phyloP scores from a whole-genome alignment of 2,113 vertebrate species.

The Zosterops pallidus region DNA sequence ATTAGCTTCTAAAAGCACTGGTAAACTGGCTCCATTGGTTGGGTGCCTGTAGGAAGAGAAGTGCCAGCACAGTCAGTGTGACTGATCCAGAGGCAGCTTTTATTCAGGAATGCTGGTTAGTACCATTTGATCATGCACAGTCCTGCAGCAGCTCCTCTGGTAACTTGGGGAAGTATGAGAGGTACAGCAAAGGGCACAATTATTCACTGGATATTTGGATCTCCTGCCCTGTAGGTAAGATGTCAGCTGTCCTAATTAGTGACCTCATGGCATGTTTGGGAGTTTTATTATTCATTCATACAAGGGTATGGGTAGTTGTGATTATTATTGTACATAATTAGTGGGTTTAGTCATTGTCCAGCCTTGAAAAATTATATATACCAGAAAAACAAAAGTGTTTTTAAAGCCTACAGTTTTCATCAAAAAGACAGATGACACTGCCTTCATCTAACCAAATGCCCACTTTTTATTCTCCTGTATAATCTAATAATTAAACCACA shows the following conservation, averaged over 20 bases:
- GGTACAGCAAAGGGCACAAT: neutral
- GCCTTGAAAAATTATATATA: neutral
- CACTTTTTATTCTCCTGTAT: neutral
- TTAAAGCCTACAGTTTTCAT: neutral
- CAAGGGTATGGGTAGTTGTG: neutral
- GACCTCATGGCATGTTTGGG: neutral
- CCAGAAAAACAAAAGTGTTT: neutral
- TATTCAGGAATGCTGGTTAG: neutral
- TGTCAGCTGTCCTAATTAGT: neutral
- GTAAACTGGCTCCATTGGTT: neutral
- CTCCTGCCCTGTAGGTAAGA: neutral
- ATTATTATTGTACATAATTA: neutral
- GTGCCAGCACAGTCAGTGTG: neutral
- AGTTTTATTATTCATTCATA: neutral
- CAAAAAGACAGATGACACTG: neutral
- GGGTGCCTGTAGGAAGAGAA: neutral
- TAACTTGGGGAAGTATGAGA: neutral
- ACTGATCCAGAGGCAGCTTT: neutral
- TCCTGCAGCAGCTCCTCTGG: neutral
- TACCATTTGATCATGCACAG: neutral
- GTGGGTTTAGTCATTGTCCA: neutral
- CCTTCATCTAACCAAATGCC: slow-evolving; percentile 34
- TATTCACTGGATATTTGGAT: neutral
- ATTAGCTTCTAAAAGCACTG: neutral
- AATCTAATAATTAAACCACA: slow-evolving; percentile 56